Evolutionary conservation across 2,888 invertebrate species (phyloP), one percentile per base, ranked within the genome.

Genomic region (Heteromurus nitidus): DNA sequence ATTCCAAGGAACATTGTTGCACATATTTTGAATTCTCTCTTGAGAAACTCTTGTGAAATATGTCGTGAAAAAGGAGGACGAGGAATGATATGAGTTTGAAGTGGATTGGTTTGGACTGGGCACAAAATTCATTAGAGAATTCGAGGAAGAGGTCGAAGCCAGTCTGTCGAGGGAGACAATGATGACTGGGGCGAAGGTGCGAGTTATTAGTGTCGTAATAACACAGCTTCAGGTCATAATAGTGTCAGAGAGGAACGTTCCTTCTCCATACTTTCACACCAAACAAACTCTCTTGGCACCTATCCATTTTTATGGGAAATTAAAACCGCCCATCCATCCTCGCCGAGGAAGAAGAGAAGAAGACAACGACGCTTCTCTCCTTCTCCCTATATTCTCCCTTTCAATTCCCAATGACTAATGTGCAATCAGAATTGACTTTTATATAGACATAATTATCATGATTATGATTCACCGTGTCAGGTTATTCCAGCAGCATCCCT

Each of bases 241-340:
- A 68, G 68, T 76, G 68, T 62, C 42, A 70, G 77, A 26, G 13
- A 31, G 47, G n/a, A 67, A 65, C 9, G 30, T 16, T 26, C 36
- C 60, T 69, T 75, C 75, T 85, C 81, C 83, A 85, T 86, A 86
- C 84, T 85, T 86, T 86, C 86, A 86, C 85, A 85, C 86, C 83
- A 67, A 42, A 58, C 31, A 55, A 70, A n/a, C 75, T 79, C 60
- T 82, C 84, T 82, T 84, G 81, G 82, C 86, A 86, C 85, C 85
- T 85, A 79, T 82, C 81, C 83, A 83, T 85, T 83, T 82, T 82
- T 79, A 81, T 82, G 81, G 81, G 84, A 77, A 84, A 83, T 85
- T 83, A 86, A 82, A 82, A 77, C 82, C 86, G 82, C 85, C 84
- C 83, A 30, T 62, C 20, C 72, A 55, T 62, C 64, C 53, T 50